These are phyloP conservation scores for Zapornia atra DNA, from an alignment of 2,113 vertebrate species.

Conservation along the genomic window DNA sequence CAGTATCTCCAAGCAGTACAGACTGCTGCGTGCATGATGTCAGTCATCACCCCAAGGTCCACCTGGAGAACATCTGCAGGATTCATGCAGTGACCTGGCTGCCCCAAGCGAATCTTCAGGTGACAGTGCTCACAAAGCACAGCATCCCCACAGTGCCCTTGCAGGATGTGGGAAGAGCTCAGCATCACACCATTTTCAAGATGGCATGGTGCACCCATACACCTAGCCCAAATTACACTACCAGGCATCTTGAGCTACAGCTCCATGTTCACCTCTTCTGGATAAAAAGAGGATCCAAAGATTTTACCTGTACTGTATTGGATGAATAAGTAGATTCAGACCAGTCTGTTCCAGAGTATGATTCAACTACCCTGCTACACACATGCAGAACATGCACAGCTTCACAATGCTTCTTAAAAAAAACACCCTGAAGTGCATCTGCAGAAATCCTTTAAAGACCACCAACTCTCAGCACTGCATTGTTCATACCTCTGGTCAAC, in stretches of 20 bases:
- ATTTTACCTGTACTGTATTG: neutral
- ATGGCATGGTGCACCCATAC: fast-evolving
- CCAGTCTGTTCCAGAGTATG: neutral
- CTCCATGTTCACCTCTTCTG: neutral
- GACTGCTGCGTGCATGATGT: neutral
- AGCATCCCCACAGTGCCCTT: neutral
- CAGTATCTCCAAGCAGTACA: neutral
- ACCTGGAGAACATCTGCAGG: neutral
- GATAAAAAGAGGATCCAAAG: neutral
- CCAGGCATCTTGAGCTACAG: neutral
- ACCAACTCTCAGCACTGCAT: neutral
- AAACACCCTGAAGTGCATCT: neutral
- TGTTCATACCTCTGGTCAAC: neutral
- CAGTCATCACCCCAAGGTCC: neutral
- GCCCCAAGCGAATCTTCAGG: neutral
- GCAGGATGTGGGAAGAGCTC: neutral
- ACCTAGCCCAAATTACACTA: neutral
- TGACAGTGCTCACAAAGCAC: neutral
- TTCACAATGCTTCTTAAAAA: neutral
- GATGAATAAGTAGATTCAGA: neutral
- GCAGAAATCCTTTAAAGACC: neutral
- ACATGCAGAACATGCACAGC: fast-evolving
- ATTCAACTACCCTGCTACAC: neutral
- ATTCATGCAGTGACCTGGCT: neutral
- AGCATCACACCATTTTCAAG: neutral